phyloP scores from a whole-genome alignment of 2,888 invertebrate species.

The Atrina japonica region DNA sequence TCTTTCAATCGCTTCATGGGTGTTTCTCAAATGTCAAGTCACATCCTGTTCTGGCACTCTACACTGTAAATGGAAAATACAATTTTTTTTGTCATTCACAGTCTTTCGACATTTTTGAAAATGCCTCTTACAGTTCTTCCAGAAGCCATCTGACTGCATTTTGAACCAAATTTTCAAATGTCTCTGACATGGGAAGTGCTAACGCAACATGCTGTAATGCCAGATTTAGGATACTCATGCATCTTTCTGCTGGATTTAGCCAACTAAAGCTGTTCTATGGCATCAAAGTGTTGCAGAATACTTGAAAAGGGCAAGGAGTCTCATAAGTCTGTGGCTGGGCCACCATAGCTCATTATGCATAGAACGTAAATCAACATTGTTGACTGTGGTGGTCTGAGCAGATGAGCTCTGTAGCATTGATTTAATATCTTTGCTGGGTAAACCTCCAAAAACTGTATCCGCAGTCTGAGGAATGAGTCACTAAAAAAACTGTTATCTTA shows the following conservation, averaged over 20 bases:
- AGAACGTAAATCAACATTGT: too few species aligned
- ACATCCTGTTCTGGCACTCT: constrained; percentile 25
- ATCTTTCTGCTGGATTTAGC: constrained; percentile 46
- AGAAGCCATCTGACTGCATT: constrained; percentile 28
- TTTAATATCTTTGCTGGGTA: too few species aligned
- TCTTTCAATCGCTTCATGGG: constrained; percentile 4
- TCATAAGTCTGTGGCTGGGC: constrained; percentile 39
- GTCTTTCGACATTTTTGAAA: constrained; percentile 1
- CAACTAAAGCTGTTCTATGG: constrained; percentile 46
- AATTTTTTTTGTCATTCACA: constrained; percentile 32
- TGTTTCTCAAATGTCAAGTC: background rate
- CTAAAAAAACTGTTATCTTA: too few species aligned
- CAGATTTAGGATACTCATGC: constrained; percentile 43
- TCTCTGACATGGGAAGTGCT: constrained; percentile 29
- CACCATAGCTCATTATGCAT: constrained; percentile 46
- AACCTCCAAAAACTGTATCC: too few species aligned
- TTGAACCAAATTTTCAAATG: constrained; percentile 29
- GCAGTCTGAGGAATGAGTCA: too few species aligned
- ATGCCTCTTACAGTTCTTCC: constrained; percentile 29
- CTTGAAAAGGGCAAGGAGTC: constrained; percentile 17
- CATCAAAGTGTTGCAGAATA: constrained; percentile 47
- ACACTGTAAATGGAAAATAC: constrained; percentile 24
- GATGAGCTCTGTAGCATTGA: too few species aligned
- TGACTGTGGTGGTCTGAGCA: too few species aligned
- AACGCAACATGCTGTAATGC: constrained; percentile 46